Evolutionary conservation across 2,113 vertebrate genomes (phyloP), one percentile per base, ranked within the genome.

Genomic region (Caranx ignobilis): DNA sequence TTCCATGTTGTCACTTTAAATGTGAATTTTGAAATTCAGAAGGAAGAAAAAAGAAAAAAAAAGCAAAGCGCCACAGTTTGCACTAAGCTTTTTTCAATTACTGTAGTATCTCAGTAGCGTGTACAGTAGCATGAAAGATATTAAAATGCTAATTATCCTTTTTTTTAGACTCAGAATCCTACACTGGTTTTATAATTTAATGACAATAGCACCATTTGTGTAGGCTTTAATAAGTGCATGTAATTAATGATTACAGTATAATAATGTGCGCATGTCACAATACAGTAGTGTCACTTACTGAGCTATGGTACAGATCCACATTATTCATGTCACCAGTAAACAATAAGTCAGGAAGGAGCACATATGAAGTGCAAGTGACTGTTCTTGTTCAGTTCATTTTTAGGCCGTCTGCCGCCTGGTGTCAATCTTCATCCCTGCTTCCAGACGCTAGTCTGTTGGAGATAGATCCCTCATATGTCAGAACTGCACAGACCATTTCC

Each of bases 61-160:
- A 35, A 54, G 61, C 55, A 63, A 61, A 16, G 45, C 67, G 70
- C 81, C 59, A 56, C 68, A 69, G 66, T 85, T 78, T 76, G 67
- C 59, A 62, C 45, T 39, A 75, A 73, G 75, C 82, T 78, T 55
- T 67, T 81, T 88, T 79, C 82, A 88, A 91, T 91, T 88, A 88
- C 65, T 56, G 59, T 54, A 52, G 45, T 82, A 79, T 84, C 82
- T 87, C 26, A 73, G 70, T 82, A 9, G 6, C 39, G 8, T 84
- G 59, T 79, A 84, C 59, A 84, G 81, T 77, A 72, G 65, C 66
- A 69, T 68, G 71, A 71, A 84, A 81, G 39, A 86, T 86, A 91
- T 91, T 90, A 82, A 77, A 91, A 87, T 89, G 76, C 75, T 85
- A 89, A 92, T 92, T 82, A 82, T 31, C 72, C 55, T 37, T 79